Conservation (phyloP, 2,113 vertebrate species). For the Tragelaphus scriptus region DNA sequence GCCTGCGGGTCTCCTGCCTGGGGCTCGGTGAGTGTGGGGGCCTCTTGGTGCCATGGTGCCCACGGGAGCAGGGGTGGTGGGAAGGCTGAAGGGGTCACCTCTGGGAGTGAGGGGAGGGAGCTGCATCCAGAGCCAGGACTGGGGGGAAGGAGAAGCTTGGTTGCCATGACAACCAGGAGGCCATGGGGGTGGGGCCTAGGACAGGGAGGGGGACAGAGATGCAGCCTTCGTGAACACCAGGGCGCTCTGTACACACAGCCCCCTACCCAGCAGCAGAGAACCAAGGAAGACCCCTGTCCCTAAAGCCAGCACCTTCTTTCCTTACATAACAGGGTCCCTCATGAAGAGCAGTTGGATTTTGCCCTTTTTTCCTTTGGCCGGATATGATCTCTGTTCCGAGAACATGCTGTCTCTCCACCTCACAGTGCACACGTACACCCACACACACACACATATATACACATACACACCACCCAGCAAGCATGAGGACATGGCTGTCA, state of each 20-base stretch:
- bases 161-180: neutral
- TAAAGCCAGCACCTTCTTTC: neutral
- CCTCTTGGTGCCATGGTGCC: rapidly evolving
- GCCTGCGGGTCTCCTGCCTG: constrained; percentile 96
- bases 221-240: neutral
- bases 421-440: rapidly evolving
- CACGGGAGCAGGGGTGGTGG: no score
- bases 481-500: neutral
- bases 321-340: rapidly evolving
- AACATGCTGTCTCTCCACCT: neutral
- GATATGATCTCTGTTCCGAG: neutral
- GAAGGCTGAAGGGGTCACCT: neutral
- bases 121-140: neutral
- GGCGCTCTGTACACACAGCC: neutral
- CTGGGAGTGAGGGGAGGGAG: neutral
- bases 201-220: neutral
- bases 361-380: neutral
- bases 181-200: rapidly evolving
- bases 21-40: constrained; percentile 90
- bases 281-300: neutral
- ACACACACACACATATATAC: neutral
- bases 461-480: neutral
- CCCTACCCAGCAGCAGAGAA: no score
- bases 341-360: rapidly evolving
- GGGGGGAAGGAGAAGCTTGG: neutral